Base-by-base conservation (phyloP, 2,797 vertebrate genomes). In the Sus cebifrons region DNA sequence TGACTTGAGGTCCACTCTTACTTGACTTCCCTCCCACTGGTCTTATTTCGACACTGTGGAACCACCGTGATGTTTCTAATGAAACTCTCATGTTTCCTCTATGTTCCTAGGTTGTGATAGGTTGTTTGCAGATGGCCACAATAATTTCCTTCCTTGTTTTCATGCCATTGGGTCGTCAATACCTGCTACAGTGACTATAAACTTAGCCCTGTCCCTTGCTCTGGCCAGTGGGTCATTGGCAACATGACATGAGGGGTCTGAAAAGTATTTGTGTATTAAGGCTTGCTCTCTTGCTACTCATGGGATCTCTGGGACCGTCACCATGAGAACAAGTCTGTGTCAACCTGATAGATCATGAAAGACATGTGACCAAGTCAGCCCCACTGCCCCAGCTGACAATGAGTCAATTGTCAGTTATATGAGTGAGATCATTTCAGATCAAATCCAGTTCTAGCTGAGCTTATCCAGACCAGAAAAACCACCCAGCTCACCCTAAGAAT, bases 41-140 rank as follows among this genome's bases (percentile, higher is more conserved):
- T 79, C 64, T 79, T 40, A 52, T 6, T 84, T 67, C 64, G 68
- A 44, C 60, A 67, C 3, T 75, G 49, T 75, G 32, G 60, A 75
- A 56, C 25, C 54, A 84, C 18, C 54, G n/a, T 52, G 67, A 73
- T 83, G 78, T 64, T 91, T 73, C 16, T 83, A 91, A 91, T 27
- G 36, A 75, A 88, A 49, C 20, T 52, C 29, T 67, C 29, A 49
- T 36, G 23, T 23, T 56, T 65, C 68, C 58, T 65, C 58, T 84
- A 84, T 5, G 65, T 64, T 91, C n/a, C 18, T 62, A 71, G 75
- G 36, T 62, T 18, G 54, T 70, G 36, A 21, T 52, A 75, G 40
- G 58, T 67, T 27, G 3, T 89, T 44, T 74, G 78, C 21, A 83
- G 52, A 91, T 29, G 44, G n/a, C 16, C 29, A 75, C 44, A 74